phyloP scores from a whole-genome alignment of 2,888 invertebrate species.

The Acronicta aceris region DNA sequence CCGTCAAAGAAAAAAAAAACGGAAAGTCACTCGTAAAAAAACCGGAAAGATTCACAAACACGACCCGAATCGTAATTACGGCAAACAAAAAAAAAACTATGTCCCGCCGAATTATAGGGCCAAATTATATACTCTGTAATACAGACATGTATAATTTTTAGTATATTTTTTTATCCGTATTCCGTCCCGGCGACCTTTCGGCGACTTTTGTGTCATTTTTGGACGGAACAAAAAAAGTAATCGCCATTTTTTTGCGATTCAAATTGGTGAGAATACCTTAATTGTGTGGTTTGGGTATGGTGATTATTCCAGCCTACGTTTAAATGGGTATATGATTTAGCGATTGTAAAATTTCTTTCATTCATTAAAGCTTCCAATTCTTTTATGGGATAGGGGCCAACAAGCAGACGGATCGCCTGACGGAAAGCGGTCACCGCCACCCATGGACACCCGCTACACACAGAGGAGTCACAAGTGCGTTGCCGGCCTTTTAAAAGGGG shows the following conservation, averaged over 20 bases:
- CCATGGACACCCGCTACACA: too few species aligned
- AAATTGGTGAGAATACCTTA: slow-evolving; percentile 36
- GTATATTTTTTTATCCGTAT: slow-evolving; percentile 48
- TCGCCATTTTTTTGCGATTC: slow-evolving; percentile 59
- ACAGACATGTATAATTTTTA: slow-evolving; percentile 60
- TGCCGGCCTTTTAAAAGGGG: too few species aligned
- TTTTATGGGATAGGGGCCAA: too few species aligned
- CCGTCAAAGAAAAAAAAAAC: slow-evolving; percentile 51
- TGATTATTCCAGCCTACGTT: slow-evolving; percentile 10
- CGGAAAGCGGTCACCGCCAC: too few species aligned
- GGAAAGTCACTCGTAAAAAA: slow-evolving; percentile 59
- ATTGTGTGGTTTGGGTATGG: slow-evolving; percentile 29
- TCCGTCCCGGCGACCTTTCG: slow-evolving; percentile 55
- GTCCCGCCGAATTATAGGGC: slow-evolving; percentile 77
- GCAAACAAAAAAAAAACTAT: slow-evolving; percentile 62
- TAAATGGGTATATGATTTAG: slow-evolving; percentile 17
- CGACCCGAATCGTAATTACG: slow-evolving; percentile 69
- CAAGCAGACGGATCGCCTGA: too few species aligned
- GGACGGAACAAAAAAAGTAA: slow-evolving; percentile 55
- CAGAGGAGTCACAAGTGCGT: too few species aligned
- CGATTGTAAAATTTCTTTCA: not conserved
- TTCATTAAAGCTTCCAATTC: too few species aligned
- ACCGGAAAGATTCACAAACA: slow-evolving; percentile 70
- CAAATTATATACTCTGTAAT: slow-evolving; percentile 74
- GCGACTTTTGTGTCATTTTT: slow-evolving; percentile 75